Evolutionary conservation across 2,113 vertebrate genomes (phyloP).

Genomic region (Genyomyrus donnyi): DNA sequence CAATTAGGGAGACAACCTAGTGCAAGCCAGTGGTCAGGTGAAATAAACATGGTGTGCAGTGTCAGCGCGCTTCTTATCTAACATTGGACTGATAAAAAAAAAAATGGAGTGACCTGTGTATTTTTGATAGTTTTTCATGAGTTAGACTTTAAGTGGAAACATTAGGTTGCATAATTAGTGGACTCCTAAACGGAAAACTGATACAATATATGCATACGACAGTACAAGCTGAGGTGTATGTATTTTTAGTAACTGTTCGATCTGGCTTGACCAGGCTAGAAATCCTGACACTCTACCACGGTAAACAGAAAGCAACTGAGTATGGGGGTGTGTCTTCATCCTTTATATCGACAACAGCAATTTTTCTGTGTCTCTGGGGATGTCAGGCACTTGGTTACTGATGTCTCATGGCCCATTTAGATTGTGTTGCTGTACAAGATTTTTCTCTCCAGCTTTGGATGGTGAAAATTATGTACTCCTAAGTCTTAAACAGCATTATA

Average conservation of each 20-base stretch:
- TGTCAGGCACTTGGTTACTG: background rate
- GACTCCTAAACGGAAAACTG: background rate
- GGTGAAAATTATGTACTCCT: background rate
- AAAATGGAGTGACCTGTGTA: background rate
- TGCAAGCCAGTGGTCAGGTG: background rate
- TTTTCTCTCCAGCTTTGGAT: background rate
- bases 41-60: background rate
- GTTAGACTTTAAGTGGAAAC: background rate
- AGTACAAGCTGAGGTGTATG: too few species aligned
- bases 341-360: constrained; percentile 14
- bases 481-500: background rate
- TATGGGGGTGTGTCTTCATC: background rate
- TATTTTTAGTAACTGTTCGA: background rate
- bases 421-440: background rate
- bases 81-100: background rate
- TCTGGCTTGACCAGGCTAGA: background rate
- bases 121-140: background rate
- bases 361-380: background rate
- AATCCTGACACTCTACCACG: background rate
- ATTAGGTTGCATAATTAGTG: background rate
- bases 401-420: background rate
- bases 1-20: background rate
- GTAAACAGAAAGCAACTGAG: background rate
- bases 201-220: background rate
- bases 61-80: background rate